These are phyloP conservation scores for Polyommatus icarus DNA, from an alignment of 2,888 invertebrate species.

Conservation along the genomic window DNA sequence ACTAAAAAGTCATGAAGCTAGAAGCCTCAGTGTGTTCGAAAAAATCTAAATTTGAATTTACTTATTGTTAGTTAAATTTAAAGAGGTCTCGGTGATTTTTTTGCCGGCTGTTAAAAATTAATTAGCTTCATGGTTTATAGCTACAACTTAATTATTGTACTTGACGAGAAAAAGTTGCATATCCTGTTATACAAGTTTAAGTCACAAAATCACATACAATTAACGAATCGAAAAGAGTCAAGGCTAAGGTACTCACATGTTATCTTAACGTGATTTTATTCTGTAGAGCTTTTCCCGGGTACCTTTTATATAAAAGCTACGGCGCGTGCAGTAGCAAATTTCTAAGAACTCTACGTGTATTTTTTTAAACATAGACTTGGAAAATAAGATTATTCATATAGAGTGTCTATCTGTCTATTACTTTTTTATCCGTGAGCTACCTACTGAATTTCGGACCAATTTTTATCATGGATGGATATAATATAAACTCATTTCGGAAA, in stretches of 20 bases:
- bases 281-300: not conserved
- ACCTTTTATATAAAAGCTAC: not conserved
- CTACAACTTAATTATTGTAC: not conserved
- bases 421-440: not conserved
- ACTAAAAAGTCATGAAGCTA: not conserved
- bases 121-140: not conserved
- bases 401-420: not conserved
- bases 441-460: not conserved
- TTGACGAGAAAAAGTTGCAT: not conserved
- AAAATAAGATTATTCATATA: not conserved
- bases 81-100: not conserved
- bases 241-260: not conserved
- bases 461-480: not conserved
- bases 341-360: not conserved
- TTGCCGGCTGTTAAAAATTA: not conserved
- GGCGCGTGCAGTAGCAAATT: not conserved
- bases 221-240: not conserved
- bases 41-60: too few species aligned
- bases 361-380: not conserved
- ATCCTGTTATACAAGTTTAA: slow-evolving; percentile 23
- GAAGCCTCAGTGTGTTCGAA: not conserved
- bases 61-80: too few species aligned
- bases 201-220: not conserved
- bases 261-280: not conserved
- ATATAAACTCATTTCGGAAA: not conserved